Base-by-base conservation (phyloP, 2,888 invertebrate genomes). In the Drosophila mercatorum region DNA sequence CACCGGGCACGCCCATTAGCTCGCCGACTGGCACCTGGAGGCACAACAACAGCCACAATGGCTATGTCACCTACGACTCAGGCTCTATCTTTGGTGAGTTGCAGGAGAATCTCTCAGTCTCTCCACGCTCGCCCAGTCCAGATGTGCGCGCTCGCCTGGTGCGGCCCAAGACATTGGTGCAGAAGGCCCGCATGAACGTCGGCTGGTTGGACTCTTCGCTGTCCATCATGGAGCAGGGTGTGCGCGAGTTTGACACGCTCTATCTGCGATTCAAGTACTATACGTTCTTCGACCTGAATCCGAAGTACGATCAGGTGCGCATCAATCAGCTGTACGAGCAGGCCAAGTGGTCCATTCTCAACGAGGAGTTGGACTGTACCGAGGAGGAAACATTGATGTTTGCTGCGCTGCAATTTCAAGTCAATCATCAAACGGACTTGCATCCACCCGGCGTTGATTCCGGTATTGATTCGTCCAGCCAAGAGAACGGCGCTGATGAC, bases 251-350 rank as follows among this genome's bases (percentile, higher is more conserved):
- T 93, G 98, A 98, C 92, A 96, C 96, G 0, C 94, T 99, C 2
- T 96, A 96, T 90, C 95, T 99, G 44, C 95, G 97, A 75, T 99
- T 98, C 94, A 99, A 99, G 94, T 99, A 98, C 94, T 98, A 96
- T 93, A 97, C 96, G 64, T 99, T 98, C 94, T 99, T 98, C 94
- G 99, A 99, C 93, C 94, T 99, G 91, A 98, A 98, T 91, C 97
- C 99, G 46, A 98, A 99, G 93, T 97, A 96, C 89, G 99, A 99
- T 93, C 96, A 97, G 41, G 95, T 98, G 17, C 94, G 99, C 68
- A 98, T 99, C 90, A 99, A 99, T 94, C 99, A 99, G 94, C 95
- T 99, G 88, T 99, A 98, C 94, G 99, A 99, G 93, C 99, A 99
- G 93, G 98, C 99, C 67, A 98, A 98, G 92, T 99, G 99, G 99